These are phyloP conservation scores for Eubasilissa regina DNA, from an alignment of 1,140 invertebrate species.

Conservation along the genomic window DNA sequence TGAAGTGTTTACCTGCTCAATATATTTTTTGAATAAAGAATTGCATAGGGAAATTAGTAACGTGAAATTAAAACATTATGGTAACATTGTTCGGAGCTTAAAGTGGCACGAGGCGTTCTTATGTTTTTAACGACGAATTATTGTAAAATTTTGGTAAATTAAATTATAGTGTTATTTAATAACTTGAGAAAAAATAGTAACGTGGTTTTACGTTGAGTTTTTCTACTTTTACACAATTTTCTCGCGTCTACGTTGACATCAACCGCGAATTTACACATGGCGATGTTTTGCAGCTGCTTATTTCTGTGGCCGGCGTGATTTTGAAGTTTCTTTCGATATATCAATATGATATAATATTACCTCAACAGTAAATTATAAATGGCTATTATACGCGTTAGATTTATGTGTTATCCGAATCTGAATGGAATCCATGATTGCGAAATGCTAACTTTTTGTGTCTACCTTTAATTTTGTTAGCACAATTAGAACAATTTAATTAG, in stretches of 20 bases:
- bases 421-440: not conserved
- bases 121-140: slow-evolving; percentile 51
- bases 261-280: slow-evolving; percentile 35
- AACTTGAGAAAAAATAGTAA: slow-evolving; percentile 17
- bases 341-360: not conserved
- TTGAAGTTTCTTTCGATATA: slow-evolving; percentile 38
- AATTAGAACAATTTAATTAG: not conserved
- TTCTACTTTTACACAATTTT: not conserved
- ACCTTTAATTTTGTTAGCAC: not conserved
- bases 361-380: not conserved
- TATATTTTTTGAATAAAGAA: not conserved
- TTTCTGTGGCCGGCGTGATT: slow-evolving; percentile 47
- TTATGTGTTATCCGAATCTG: not conserved
- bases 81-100: slow-evolving; percentile 8
- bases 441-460: slow-evolving; percentile 7
- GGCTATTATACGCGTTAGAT: not conserved
- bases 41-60: not conserved
- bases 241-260: slow-evolving; percentile 42
- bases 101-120: slow-evolving; percentile 51
- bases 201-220: slow-evolving; percentile 10
- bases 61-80: too few species aligned
- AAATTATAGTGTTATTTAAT: slow-evolving; percentile 13
- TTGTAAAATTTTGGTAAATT: slow-evolving; percentile 50
- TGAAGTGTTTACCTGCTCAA: too few species aligned
- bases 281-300: slow-evolving; percentile 52